phyloP scores from a whole-genome alignment of 2,888 invertebrate species.

The Thecocarcelia acutangulata region DNA sequence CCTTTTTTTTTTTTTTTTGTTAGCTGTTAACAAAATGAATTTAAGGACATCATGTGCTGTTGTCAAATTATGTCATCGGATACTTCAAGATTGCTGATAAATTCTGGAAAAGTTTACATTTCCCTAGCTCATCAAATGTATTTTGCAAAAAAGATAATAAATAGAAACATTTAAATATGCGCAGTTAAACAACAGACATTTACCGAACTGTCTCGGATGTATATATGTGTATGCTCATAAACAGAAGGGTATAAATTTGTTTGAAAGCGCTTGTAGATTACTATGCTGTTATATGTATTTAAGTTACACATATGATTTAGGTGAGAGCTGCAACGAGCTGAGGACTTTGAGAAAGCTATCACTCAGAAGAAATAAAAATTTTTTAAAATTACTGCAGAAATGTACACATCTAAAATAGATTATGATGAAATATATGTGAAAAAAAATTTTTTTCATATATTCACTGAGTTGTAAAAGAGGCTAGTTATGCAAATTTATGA shows the following conservation, averaged over 20 bases:
- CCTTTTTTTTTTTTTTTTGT: neutral
- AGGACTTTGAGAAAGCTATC: no score
- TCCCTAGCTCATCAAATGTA: slow-evolving; percentile 3
- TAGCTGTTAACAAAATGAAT: neutral
- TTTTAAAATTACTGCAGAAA: no score
- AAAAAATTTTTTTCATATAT: no score
- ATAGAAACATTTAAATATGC: slow-evolving; percentile 40
- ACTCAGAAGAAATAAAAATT: no score
- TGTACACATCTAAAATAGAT: no score
- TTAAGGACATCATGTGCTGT: neutral
- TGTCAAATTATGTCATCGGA: neutral
- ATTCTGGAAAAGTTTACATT: neutral
- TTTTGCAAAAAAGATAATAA: slow-evolving; percentile 18
- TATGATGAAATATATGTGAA: no score
- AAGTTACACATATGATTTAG: no score
- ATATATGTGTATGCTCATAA: neutral
- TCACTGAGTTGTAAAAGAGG: no score
- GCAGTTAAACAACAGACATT: no score
- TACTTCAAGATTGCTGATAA: slow-evolving; percentile 22
- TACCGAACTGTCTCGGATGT: slow-evolving; percentile 25
- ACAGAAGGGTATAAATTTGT: neutral
- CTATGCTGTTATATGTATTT: no score
- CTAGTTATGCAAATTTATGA: no score
- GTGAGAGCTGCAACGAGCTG: no score
- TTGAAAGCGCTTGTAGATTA: neutral